A percentile compares a stretch with the other conserved stretches of the same genome.
Conservation (phyloP, 2,113 vertebrate genomes). For the Oreamnos americanus region DNA sequence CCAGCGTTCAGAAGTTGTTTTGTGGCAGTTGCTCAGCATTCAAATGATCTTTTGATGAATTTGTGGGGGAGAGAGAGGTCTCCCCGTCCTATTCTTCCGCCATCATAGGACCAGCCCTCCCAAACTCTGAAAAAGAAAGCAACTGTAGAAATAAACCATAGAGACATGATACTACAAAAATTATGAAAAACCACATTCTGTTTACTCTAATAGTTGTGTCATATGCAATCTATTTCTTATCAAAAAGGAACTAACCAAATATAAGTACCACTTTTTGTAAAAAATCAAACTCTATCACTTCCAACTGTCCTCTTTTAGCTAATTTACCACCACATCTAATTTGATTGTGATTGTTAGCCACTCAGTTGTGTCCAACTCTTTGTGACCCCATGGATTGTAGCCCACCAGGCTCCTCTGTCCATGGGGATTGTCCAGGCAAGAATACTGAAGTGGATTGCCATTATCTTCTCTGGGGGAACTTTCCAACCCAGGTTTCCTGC, state of each 20-base stretch:
- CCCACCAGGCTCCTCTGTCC: neutral
- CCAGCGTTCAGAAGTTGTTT: neutral
- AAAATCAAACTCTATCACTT: neutral
- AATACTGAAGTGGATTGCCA: neutral
- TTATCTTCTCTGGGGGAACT: neutral
- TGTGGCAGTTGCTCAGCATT: neutral
- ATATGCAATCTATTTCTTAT: neutral
- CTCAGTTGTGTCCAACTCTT: neutral
- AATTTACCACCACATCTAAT: neutral
- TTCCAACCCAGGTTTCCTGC: neutral
- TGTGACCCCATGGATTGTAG: neutral
- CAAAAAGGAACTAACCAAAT: neutral
- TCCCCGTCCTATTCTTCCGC: rapidly evolving
- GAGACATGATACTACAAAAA: neutral
- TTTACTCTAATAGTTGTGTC: neutral
- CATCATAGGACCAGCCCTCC: neutral
- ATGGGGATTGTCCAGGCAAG: neutral
- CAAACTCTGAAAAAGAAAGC: neutral
- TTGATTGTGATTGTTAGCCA: neutral
- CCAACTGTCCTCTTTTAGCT: neutral
- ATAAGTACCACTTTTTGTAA: neutral
- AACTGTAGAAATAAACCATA: neutral
- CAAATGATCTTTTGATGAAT: neutral
- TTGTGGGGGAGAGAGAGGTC: neutral
- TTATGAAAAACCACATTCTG: neutral